Evolutionary conservation across 2,888 invertebrate species (phyloP).

Genomic region (Plusia festucae): DNA sequence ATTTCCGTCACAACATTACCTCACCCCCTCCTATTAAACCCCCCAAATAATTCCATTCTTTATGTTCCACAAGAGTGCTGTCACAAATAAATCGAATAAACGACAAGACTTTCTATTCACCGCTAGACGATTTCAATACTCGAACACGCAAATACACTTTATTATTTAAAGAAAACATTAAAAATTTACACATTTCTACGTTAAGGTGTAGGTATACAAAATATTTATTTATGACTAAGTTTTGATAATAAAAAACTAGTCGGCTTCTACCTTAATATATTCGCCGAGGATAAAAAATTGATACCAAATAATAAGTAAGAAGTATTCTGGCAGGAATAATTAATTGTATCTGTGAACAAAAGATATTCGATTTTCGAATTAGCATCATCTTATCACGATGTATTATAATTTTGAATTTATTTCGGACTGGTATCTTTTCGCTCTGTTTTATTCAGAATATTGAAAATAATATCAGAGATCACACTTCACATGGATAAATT

Average conservation of each 20-base stretch:
- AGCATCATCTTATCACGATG: slow-evolving; percentile 19
- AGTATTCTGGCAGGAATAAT: slow-evolving; percentile 26
- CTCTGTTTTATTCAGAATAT: no score
- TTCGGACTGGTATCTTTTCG: no score
- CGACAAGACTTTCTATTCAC: slow-evolving; percentile 47
- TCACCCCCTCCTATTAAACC: slow-evolving; percentile 44
- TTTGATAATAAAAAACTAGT: slow-evolving; percentile 17
- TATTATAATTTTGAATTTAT: slow-evolving; percentile 9
- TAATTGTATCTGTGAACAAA: slow-evolving; percentile 30
- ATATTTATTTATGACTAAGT: slow-evolving; percentile 29
- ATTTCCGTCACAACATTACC: slow-evolving; percentile 75
- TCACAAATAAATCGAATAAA: slow-evolving; percentile 73
- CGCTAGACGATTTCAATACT: slow-evolving; percentile 54
- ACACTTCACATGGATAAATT: background rate
- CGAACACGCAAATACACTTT: slow-evolving; percentile 65
- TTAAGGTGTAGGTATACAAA: background rate
- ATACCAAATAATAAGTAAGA: no score
- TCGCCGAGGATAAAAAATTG: slow-evolving; percentile 34
- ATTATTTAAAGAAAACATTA: slow-evolving; percentile 44
- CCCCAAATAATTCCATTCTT: slow-evolving; percentile 69
- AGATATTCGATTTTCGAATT: slow-evolving; percentile 36
- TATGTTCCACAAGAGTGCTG: slow-evolving; percentile 65
- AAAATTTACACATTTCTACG: slow-evolving; percentile 26
- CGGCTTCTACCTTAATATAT: slow-evolving; percentile 20
- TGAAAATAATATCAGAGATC: background rate